phyloP scores from a whole-genome alignment of 2,113 vertebrate species.

The Vidua macroura region DNA sequence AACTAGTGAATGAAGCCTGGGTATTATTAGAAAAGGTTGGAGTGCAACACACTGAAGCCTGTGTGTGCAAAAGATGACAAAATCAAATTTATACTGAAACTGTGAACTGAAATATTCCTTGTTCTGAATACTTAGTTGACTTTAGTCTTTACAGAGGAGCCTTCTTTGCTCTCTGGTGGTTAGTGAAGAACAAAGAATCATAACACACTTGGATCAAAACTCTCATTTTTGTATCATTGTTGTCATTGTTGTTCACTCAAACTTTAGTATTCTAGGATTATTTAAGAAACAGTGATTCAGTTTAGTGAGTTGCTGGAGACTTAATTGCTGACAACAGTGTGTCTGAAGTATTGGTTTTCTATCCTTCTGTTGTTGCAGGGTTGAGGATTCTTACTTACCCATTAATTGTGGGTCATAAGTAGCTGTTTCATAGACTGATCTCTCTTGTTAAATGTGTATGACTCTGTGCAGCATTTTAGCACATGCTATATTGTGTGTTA shows the following conservation, averaged over 20 bases:
- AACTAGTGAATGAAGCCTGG: neutral
- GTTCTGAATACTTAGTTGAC: neutral
- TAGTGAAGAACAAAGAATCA: neutral
- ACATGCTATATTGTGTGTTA: neutral
- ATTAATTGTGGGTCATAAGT: neutral
- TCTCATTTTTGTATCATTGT: neutral
- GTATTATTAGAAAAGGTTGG: neutral
- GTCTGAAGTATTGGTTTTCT: neutral
- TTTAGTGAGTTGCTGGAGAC: neutral
- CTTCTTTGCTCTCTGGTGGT: neutral
- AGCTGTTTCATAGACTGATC: neutral
- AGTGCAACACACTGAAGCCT: neutral
- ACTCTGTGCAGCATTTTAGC: neutral
- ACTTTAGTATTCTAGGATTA: neutral
- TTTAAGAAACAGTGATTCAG: neutral
- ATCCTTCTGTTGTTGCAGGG: fast-evolving
- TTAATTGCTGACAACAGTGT: neutral
- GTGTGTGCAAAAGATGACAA: neutral
- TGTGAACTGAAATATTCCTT: neutral
- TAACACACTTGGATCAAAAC: neutral
- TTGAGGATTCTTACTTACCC: neutral
- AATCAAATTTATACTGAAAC: neutral
- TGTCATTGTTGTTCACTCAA: neutral
- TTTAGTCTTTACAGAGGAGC: neutral
- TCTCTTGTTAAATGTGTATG: neutral